phyloP scores from a whole-genome alignment of 2,888 invertebrate species.

The Tuta absoluta region DNA sequence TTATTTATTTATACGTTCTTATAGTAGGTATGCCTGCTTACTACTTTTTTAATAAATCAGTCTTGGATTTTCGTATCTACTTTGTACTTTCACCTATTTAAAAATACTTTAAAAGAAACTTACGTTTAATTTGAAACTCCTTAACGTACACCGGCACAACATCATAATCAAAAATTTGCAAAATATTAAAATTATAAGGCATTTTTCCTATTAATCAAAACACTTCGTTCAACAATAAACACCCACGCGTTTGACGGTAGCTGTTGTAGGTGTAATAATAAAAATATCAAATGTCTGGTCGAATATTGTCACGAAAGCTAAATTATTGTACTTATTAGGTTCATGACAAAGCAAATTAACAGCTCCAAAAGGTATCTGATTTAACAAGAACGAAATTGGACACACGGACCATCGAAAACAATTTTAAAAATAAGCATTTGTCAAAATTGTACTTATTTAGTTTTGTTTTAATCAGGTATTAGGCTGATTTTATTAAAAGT shows the following conservation, averaged over 20 bases:
- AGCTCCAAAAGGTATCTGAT: background rate
- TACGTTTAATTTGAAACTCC: background rate
- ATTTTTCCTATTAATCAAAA: background rate
- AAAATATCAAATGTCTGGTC: background rate
- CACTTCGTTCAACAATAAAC: background rate
- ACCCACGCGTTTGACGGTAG: background rate
- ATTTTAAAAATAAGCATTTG: no score
- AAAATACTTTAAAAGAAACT: background rate
- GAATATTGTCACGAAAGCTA: background rate
- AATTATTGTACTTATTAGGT: background rate
- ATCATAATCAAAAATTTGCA: slow-evolving; percentile 19
- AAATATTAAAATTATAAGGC: slow-evolving; percentile 5
- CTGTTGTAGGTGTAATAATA: background rate
- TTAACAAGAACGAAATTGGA: background rate
- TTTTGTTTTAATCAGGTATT: no score
- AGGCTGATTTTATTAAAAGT: no score
- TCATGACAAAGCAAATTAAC: background rate
- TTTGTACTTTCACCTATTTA: no score
- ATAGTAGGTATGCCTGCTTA: no score
- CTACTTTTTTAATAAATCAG: no score
- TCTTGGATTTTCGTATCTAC: no score
- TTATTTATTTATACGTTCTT: no score
- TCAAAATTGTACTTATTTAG: no score
- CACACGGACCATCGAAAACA: background rate
- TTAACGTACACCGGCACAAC: slow-evolving; percentile 9